These are phyloP conservation scores for Diarsia mendica DNA, from an alignment of 2,888 invertebrate genomes.

Conservation along the genomic window DNA sequence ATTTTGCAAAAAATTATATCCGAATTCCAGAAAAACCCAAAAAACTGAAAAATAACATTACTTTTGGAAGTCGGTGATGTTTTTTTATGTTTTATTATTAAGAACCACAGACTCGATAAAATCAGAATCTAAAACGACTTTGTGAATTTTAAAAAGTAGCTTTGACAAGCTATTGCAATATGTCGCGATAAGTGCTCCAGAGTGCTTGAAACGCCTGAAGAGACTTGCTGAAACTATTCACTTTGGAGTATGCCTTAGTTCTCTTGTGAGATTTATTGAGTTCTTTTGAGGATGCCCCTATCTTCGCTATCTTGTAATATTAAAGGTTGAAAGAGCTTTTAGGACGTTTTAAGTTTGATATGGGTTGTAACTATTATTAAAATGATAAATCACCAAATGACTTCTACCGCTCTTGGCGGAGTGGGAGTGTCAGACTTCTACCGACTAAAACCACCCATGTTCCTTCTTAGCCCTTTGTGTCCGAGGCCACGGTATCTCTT, in stretches of 20 bases:
- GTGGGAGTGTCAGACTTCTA: too few relatives aligned
- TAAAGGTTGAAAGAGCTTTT: background rate
- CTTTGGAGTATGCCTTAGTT: background rate
- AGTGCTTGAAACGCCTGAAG: slow-evolving; percentile 45
- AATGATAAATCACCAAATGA: too few relatives aligned
- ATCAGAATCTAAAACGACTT: background rate
- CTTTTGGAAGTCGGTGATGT: too few relatives aligned
- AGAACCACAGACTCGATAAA: background rate
- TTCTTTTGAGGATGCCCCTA: slow-evolving; percentile 10
- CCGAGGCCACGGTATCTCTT: too few relatives aligned
- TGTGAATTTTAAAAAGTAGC: background rate
- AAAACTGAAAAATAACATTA: too few relatives aligned
- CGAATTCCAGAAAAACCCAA: too few relatives aligned
- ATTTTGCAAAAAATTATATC: too few relatives aligned
- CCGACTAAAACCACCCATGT: too few relatives aligned
- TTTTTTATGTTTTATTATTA: too few relatives aligned
- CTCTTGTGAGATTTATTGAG: slow-evolving; percentile 17
- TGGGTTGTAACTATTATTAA: background rate
- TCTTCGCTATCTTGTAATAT: background rate
- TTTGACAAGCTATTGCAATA: slow-evolving; percentile 9
- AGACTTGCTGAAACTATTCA: slow-evolving; percentile 4
- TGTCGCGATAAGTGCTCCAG: slow-evolving; percentile 16
- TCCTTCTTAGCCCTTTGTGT: too few relatives aligned
- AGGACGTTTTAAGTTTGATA: background rate
- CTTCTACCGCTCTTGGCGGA: too few relatives aligned